phyloP scores from a whole-genome alignment of 2,888 invertebrate species.

The Yponomeuta malinellus region DNA sequence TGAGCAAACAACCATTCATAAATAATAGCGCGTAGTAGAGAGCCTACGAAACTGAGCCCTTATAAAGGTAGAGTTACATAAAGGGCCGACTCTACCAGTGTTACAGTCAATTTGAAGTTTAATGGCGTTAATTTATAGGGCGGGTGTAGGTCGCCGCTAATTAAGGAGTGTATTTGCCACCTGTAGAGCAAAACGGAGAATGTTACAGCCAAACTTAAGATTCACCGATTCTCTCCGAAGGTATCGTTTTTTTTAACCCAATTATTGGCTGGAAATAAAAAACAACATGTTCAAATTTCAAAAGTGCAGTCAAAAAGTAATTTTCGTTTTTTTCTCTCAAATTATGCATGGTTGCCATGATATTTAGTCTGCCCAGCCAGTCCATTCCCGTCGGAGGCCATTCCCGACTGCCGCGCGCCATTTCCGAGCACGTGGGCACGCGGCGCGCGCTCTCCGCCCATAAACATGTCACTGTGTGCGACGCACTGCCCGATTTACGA shows the following conservation, averaged over 20 bases:
- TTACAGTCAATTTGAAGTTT: constrained; percentile 42
- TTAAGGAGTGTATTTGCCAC: constrained; percentile 53
- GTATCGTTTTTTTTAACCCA: not conserved
- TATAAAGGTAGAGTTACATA: constrained; percentile 6
- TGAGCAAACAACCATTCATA: not conserved
- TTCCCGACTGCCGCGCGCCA: constrained; percentile 64
- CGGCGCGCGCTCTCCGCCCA: constrained; percentile 67
- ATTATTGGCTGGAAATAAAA: not conserved
- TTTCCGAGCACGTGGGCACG: constrained; percentile 38
- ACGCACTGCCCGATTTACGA: constrained; percentile 69
- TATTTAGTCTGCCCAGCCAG: constrained; percentile 33
- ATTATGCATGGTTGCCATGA: not conserved
- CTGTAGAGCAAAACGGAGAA: constrained; percentile 42
- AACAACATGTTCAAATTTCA: not conserved
- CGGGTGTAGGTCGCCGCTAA: constrained; percentile 53
- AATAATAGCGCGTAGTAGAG: not conserved
- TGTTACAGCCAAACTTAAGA: not conserved
- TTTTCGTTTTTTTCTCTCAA: no score
- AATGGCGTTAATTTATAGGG: constrained; percentile 47
- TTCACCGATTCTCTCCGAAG: not conserved
- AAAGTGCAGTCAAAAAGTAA: not conserved
- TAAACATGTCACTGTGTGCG: constrained; percentile 71
- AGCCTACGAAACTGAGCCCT: not conserved
- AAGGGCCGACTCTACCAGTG: constrained; percentile 10
- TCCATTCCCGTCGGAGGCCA: constrained; percentile 29